Base-by-base conservation (phyloP, 2,888 invertebrate species). In the Lepetodrilus schrolli region DNA sequence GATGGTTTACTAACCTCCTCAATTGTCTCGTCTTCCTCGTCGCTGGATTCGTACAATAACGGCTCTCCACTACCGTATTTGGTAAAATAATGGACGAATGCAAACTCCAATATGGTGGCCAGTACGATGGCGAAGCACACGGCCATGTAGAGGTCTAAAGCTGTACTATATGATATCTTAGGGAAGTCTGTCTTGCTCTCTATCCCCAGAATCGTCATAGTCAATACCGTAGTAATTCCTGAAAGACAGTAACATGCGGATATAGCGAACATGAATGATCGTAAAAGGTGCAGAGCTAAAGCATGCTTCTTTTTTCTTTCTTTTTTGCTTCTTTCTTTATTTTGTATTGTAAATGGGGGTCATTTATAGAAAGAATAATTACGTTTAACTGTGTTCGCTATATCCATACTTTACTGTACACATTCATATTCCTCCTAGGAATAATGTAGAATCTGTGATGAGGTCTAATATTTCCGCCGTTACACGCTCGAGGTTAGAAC, bases 141-240 rank as follows among this genome's bases (percentile, higher is more conserved):
- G 1, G 87, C 84, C n/a, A 90, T 82, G 78, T 88, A 90, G 36
- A 88, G 83, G 76, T 90, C 90, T 4, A 90, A 79, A 3, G 90
- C 90, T 1, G 90, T 90, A n/a, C 86, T 82, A 74, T 90, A 90
- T 21, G 87, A 84, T 2, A 90, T 88, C 72, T 88, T 85, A 4
- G 90, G 90, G 3, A 90, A 82, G 73, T 89, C 89, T 38, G 83
- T 83, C 43, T 89, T 79, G 71, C 86, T 87, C 77, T 90, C 90
- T 38, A 90, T 78, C 7, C 85, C 85, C 13, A 90, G 81, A 0
- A 97, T 97, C 0, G 97, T 96, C 4, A 98, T 92, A 0, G 98
- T 98, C 72, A 98, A 92, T 21, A 98, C 97, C 0, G 97, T 96
- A 0, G 97, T 97, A 72, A 98, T 96, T 38, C 97, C 93, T 93